Base-by-base conservation (phyloP, 2,888 invertebrate species). In the Phytoseiulus persimilis region DNA sequence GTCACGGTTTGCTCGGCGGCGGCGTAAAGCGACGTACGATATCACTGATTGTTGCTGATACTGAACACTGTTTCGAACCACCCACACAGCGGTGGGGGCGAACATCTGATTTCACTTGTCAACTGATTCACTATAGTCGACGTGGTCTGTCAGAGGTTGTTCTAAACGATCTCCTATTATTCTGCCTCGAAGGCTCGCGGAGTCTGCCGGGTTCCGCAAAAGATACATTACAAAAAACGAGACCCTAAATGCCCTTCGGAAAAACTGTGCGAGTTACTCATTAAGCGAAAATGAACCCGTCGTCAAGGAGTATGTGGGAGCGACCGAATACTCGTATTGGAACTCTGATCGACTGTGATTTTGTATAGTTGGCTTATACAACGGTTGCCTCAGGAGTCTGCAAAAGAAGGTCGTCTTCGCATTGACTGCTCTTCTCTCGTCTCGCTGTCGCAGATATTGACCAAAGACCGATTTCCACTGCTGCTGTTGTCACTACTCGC, bases 331-430 rank as follows among this genome's bases (percentile, higher is more conserved):
- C 14, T 28, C 28, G 65, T 1, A 11, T 28, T 18, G 65, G 18
- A 23, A 23, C 65, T 65, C 65, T 23, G 65, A 65, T 65, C 28
- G 65, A 65, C 18, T 65, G 65, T 14, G 65, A 65, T 28, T 65
- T 65, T 65, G 65, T 65, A 65, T 65, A 65, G 65, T 65, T 65
- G 65, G 87, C 32, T 87, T 87, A 87, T 5, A 87, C 39, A 45
- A 87, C 87, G 39, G 87, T 45, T 31, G 45, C 87, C 11, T 87
- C 87, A 45, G 87, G 32, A 32, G 87, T 87, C 87, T 87, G 87
- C 87, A 87, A 87, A 87, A 90, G 83, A 46, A 90, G 90, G 90
- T 91, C 93, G 87, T 92, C 92, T 31, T 92, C 91, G 33, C 92
- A 92, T 90, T 92, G 65, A 65, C 65, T 65, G 5, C 65, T 65